A percentile compares a stretch with the other conserved stretches of the same genome.
These are phyloP conservation scores for Cygnus olor DNA, from an alignment of 2,797 vertebrate genomes.

Conservation along the genomic window DNA sequence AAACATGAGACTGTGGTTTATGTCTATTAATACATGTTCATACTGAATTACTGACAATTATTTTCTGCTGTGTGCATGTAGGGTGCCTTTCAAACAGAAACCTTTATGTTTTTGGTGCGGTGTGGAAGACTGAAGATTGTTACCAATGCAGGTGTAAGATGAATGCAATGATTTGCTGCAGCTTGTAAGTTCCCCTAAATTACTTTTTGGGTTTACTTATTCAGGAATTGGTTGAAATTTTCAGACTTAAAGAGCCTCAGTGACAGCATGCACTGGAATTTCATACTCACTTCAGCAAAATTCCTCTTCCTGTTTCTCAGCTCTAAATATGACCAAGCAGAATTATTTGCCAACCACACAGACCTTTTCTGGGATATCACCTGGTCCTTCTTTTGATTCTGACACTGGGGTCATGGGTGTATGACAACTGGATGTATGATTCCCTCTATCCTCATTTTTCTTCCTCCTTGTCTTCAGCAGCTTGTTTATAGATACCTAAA, in stretches of 20 bases:
- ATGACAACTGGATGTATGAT: not conserved
- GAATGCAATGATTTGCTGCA: constrained; percentile 63
- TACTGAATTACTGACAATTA: not conserved
- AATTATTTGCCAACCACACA: not conserved
- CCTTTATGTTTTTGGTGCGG: constrained; percentile 59
- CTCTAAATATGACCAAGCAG: not conserved
- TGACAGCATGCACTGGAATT: not conserved
- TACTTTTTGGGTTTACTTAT: not conserved
- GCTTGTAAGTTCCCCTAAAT: constrained; percentile 56
- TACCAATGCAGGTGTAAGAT: constrained; percentile 65
- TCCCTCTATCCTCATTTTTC: not conserved
- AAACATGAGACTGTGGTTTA: not conserved
- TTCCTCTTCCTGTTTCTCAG: not conserved
- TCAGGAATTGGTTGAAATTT: not conserved
- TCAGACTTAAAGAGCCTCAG: not conserved
- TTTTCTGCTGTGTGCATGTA: constrained; percentile 3
- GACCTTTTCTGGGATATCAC: not conserved
- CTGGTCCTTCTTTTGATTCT: not conserved
- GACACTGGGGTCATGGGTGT: not conserved
- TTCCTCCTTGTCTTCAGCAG: not conserved
- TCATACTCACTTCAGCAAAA: not conserved
- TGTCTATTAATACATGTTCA: not conserved
- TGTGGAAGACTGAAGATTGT: constrained; percentile 67
- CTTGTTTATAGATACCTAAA: not conserved
- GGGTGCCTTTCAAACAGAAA: constrained; percentile 65